phyloP scores from a whole-genome alignment of 2,113 vertebrate species.

The Macrotus californicus region DNA sequence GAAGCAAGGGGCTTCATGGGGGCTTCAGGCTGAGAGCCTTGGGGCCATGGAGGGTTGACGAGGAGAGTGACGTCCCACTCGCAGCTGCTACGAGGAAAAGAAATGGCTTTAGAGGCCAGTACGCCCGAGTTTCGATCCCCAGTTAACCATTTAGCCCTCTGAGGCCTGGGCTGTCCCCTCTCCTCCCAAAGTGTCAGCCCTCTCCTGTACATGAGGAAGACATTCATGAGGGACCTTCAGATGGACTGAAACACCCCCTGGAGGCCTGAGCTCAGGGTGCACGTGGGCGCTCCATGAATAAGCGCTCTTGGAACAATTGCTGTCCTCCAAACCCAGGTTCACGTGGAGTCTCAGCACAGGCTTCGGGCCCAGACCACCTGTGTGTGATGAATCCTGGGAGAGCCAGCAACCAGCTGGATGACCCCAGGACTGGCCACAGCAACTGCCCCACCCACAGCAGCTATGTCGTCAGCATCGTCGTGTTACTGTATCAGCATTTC shows the following conservation, averaged over 20 bases:
- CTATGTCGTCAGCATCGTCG: fast-evolving
- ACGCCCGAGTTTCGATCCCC: background rate
- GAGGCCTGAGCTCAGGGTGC: background rate
- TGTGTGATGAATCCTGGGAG: background rate
- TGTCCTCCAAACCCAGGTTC: background rate
- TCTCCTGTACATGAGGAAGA: background rate
- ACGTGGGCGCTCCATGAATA: background rate
- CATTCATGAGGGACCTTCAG: background rate
- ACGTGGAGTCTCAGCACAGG: background rate
- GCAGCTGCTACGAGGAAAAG: background rate
- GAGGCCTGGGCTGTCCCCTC: background rate
- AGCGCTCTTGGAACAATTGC: background rate
- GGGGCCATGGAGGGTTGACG: background rate
- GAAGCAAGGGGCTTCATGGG: background rate
- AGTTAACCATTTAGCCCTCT: background rate
- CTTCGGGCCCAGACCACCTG: background rate
- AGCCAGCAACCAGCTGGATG: background rate
- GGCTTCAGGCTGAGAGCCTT: background rate
- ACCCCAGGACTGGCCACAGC: background rate
- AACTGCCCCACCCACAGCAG: background rate
- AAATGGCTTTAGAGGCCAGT: background rate
- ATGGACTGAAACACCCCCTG: background rate
- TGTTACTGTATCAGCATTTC: background rate
- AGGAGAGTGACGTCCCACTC: background rate
- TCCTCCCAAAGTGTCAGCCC: background rate